Evolutionary conservation across 2,888 invertebrate species (phyloP).

Genomic region (Camptogramma bilineatum): DNA sequence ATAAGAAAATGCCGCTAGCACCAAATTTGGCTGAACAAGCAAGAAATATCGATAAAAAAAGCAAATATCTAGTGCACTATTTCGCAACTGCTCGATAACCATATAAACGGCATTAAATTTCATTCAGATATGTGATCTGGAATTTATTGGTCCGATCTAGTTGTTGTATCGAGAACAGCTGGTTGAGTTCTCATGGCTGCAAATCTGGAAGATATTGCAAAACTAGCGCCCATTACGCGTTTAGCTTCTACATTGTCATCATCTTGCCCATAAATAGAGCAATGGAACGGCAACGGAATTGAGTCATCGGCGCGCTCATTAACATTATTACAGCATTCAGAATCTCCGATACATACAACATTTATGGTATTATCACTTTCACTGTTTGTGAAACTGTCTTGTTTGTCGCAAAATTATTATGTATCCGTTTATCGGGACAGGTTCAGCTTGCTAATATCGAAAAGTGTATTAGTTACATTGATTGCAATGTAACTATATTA

Average conservation of each 20-base stretch:
- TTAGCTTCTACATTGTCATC: constrained; percentile 33
- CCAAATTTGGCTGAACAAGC: constrained; percentile 29
- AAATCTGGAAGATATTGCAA: constrained; percentile 37
- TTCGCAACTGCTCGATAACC: constrained; percentile 56
- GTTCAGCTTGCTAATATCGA: constrained; percentile 10
- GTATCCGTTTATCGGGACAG: constrained; percentile 23
- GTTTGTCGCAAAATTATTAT: constrained; percentile 31
- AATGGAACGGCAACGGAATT: constrained; percentile 22
- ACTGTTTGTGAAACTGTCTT: constrained; percentile 38
- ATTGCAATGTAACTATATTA: too few species aligned
- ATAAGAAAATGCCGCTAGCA: constrained; percentile 8
- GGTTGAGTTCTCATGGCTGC: constrained; percentile 64
- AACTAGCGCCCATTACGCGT: constrained; percentile 37
- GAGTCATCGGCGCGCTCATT: constrained; percentile 30
- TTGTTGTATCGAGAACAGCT: constrained; percentile 68
- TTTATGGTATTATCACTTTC: constrained; percentile 46
- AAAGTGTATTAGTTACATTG: constrained; percentile 7
- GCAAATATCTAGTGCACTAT: constrained; percentile 44
- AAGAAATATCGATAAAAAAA: constrained; percentile 27
- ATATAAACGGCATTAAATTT: constrained; percentile 63
- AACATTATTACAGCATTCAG: constrained; percentile 30
- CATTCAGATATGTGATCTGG: constrained; percentile 71
- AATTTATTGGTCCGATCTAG: constrained; percentile 74
- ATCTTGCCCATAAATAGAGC: constrained; percentile 38
- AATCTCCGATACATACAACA: constrained; percentile 29